Conservation (phyloP, 2,113 vertebrate species). For the human (Homo sapiens) region DNA sequence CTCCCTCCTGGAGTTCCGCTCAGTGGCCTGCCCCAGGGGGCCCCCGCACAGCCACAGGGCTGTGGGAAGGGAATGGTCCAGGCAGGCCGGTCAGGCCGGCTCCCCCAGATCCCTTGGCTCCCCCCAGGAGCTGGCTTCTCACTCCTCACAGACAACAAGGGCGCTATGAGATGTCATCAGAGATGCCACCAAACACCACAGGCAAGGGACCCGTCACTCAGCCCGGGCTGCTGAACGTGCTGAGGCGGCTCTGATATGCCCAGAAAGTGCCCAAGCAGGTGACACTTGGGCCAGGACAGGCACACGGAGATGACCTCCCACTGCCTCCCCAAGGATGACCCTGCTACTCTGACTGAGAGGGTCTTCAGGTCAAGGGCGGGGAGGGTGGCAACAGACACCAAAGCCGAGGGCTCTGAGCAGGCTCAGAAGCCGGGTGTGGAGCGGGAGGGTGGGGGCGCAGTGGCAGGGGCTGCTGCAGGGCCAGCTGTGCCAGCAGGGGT, state of each 20-base stretch:
- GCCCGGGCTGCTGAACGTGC: background rate
- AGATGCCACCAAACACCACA: background rate
- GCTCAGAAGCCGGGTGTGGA: background rate
- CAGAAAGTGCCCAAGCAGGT: background rate
- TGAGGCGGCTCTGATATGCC: background rate
- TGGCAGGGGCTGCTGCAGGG: background rate
- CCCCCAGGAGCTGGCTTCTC: background rate
- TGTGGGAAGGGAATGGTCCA: too few species aligned
- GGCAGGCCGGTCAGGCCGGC: background rate
- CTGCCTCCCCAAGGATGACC: background rate
- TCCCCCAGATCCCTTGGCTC: background rate
- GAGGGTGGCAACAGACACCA: background rate
- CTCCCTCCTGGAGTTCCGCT: background rate
- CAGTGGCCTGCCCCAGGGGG: too few species aligned
- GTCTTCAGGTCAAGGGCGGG: background rate
- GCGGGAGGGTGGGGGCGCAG: background rate
- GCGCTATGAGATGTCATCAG: background rate
- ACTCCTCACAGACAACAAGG: background rate
- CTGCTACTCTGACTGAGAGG: background rate
- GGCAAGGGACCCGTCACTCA: background rate
- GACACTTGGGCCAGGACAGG: background rate
- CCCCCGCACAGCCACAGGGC: background rate
- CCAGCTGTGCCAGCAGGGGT: too few species aligned
- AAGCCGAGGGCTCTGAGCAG: fast-evolving
- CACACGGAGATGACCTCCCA: fast-evolving